Base-by-base conservation (phyloP, 2,797 vertebrate species). In the Xenopus petersii region DNA sequence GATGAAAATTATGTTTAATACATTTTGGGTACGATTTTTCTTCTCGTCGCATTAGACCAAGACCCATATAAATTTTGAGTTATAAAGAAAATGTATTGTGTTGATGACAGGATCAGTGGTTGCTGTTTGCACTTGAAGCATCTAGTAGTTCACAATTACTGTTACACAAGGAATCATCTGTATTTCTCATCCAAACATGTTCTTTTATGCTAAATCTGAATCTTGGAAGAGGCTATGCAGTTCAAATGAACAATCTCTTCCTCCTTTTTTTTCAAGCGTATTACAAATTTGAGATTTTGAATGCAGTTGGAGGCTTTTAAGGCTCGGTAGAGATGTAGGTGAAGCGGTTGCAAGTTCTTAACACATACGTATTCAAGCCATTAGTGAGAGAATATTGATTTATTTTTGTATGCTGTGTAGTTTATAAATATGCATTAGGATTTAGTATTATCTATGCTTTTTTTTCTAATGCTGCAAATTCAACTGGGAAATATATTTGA, bases 391-490 rank as follows among this genome's bases (percentile, higher is more conserved):
- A 79, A 66, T 85, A 91, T 89, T 86, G 91, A 91, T 90, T 90
- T 81, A 67, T 81, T 83, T 86, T 80, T 71, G 82, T 74, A 88
- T 81, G 88, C 80, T 12, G 64, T 81, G 81, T 75, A 55, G 58
- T 82, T 85, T 83, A 90, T 92, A 88, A 91, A 91, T 90, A 90
- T 90, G 86, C 84, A 91, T 90, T 82, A 90, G 85, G 84, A 82
- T 86, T 81, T 81, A 79, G 61, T 69, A 84, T 86, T 89, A 86
- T 85, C 89, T 88, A 83, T 80, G 84, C 79, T 84, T 87, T 87
- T 86, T 86, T 91, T 87, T 88, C 81, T 84, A 79, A 79, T 81
- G 62, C 84, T 84, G 82, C 87, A 86, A 87, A 86, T 81, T 88
- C 84, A 82, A 81, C 67, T 81, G 76, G 81, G 82, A 3, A 10